These are phyloP conservation scores for Sturnus vulgaris DNA, from an alignment of 2,113 vertebrate genomes.

Conservation along the genomic window DNA sequence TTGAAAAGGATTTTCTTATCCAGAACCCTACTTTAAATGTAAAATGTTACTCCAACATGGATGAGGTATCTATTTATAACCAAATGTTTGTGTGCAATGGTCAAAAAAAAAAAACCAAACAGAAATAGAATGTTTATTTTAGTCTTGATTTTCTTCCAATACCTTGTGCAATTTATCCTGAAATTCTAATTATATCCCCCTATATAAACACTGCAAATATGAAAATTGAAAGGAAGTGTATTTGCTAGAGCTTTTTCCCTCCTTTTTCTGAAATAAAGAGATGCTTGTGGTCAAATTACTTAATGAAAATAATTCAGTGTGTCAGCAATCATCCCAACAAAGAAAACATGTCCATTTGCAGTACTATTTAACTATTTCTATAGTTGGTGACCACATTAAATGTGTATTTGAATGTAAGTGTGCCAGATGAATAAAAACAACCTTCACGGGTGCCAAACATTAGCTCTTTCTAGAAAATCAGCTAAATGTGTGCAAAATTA, in stretches of 20 bases:
- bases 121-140: not conserved
- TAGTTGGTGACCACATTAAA: not conserved
- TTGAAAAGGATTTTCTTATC: not conserved
- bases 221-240: not conserved
- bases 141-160: constrained; percentile 53
- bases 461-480: not conserved
- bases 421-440: not conserved
- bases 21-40: not conserved
- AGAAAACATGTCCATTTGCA: constrained; percentile 58
- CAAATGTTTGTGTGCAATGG: not conserved
- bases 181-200: constrained; percentile 29
- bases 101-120: not conserved
- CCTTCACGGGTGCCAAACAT: not conserved
- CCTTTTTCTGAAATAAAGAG: constrained; percentile 27
- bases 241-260: not conserved
- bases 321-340: not conserved
- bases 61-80: constrained; percentile 19
- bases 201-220: not conserved
- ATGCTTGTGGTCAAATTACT: constrained; percentile 23
- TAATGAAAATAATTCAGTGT: constrained; percentile 31
- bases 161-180: not conserved
- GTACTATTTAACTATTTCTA: constrained; percentile 41
- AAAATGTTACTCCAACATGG: not conserved
- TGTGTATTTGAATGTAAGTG: constrained; percentile 10
- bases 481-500: not conserved